Evolutionary conservation across 2,113 vertebrate species (phyloP).

Genomic region (Toxotes chatareus): DNA sequence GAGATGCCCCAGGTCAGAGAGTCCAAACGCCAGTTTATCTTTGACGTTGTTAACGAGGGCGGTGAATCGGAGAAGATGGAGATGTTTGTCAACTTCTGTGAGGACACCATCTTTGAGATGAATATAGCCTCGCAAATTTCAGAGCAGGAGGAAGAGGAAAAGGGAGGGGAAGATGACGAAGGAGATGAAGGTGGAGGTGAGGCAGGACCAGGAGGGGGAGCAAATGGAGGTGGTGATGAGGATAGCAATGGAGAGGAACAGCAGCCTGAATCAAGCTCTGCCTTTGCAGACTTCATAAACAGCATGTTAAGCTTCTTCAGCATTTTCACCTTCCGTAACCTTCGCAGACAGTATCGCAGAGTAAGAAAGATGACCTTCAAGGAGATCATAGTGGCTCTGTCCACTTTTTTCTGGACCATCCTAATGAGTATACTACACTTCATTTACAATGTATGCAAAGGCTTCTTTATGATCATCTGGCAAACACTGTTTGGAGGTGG

Average conservation of each 20-base stretch:
- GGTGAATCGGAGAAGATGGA: conserved; percentile 98
- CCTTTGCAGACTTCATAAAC: conserved; percentile 83
- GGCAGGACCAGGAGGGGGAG: conserved; percentile 53
- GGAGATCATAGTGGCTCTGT: conserved; percentile 85
- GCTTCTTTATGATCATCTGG: conserved; percentile 90
- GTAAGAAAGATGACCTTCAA: conserved; percentile 88
- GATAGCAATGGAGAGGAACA: conserved; percentile 77
- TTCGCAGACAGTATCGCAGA: conserved; percentile 85
- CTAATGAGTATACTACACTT: conserved; percentile 83
- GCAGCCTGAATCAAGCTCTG: conserved; percentile 79
- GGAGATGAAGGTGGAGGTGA: conserved; percentile 57
- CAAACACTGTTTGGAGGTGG: conserved; percentile 91
- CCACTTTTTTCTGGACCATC: conserved; percentile 86
- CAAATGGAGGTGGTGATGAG: conserved; percentile 75
- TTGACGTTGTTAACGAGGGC: conserved; percentile 97
- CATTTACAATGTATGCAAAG: conserved; percentile 85
- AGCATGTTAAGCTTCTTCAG: conserved; percentile 81
- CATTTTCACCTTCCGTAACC: conserved; percentile 89
- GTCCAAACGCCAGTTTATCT: conserved; percentile 97
- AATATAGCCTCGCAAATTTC: conserved; percentile 96
- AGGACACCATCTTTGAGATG: conserved; percentile 99
- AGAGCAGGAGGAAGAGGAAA: conserved; percentile 88
- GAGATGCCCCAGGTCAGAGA: conserved; percentile 97
- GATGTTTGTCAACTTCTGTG: conserved; percentile 97
- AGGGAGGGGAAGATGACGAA: conserved; percentile 86